Base-by-base conservation (phyloP, 2,888 invertebrate genomes). In the Drosophila dives region DNA sequence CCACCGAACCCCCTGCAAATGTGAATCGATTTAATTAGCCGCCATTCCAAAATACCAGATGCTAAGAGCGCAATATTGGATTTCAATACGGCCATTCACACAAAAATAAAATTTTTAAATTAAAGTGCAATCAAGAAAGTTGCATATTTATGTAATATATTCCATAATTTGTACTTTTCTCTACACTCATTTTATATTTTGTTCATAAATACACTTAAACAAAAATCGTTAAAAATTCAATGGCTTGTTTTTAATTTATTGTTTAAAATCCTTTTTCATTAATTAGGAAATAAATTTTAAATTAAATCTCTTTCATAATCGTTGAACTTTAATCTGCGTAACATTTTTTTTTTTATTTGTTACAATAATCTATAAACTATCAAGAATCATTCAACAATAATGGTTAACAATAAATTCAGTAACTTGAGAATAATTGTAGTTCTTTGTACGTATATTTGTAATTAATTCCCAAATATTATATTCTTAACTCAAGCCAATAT, bases 11-110 rank as follows among this genome's bases (percentile, higher is more conserved):
- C 53, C 80, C 84, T 72, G 73, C 84, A 83, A 79, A 69, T 73
- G 69, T 62, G 64, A 53, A 85, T 80, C 64, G 72, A 87, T 87
- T 80, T 85, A 87, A 83, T 83, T 87, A 87, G 15, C 45, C 45
- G 2, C 26, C 49, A 49, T 29, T 26, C 49, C 10, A 34, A 33
- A 45, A 23, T 32, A 7, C 15, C 2, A 45, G 26, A 32, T 55
- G 61, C 36, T 38, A 36, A 38, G 29, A 38, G 32, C 32, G 55
- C 56, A 40, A 56, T 56, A 29, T 29, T 29, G 29, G 29, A 29
- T 29, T 29, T 6, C 6, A 29, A 29, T 29, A 29, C 5, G 29
- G 23, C 34, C 38, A 10, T 17, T 10, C 17, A 17, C 40, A 5
- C 40, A 40, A 40, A n/a, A 7, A 12, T 42, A 42, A 6, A 42